These are phyloP conservation scores for Neoaliturus tenellus DNA, from an alignment of 2,888 invertebrate genomes.

Conservation along the genomic window DNA sequence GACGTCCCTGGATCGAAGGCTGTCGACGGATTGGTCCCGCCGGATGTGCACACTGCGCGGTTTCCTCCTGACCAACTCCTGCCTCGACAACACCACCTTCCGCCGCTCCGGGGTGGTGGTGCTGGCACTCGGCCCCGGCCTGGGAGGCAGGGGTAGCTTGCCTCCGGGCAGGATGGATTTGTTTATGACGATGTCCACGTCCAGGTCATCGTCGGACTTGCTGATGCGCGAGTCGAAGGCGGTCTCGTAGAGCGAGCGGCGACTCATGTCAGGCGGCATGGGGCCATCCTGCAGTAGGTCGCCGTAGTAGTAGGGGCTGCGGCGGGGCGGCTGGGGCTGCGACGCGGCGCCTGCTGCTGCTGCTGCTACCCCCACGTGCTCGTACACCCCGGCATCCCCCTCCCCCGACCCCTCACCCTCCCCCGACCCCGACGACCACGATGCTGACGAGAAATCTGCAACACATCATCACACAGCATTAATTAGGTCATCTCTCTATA, in stretches of 20 bases:
- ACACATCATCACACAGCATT: no score
- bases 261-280: slow-evolving; percentile 64
- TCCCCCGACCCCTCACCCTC: slow-evolving; percentile 74
- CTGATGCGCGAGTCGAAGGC: slow-evolving; percentile 93
- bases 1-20: slow-evolving; percentile 6
- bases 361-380: slow-evolving; percentile 71
- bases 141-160: neutral
- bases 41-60: slow-evolving; percentile 4
- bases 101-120: slow-evolving; percentile 31
- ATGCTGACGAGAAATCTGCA: slow-evolving; percentile 57
- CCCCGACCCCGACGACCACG: slow-evolving; percentile 73
- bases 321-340: slow-evolving; percentile 55
- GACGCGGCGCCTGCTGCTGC: slow-evolving; percentile 61
- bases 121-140: neutral
- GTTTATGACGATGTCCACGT: slow-evolving; percentile 77
- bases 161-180: slow-evolving; percentile 60
- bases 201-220: slow-evolving; percentile 87
- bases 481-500: no score
- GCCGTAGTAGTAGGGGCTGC: slow-evolving; percentile 64
- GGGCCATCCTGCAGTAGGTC: slow-evolving; percentile 58
- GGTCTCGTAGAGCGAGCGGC: slow-evolving; percentile 83
- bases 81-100: slow-evolving; percentile 7
- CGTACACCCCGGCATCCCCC: slow-evolving; percentile 71
- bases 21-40: slow-evolving; percentile 43
- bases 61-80: slow-evolving; percentile 51